Evolutionary conservation across 2,888 invertebrate genomes (phyloP).

Genomic region (Coremacera marginata): DNA sequence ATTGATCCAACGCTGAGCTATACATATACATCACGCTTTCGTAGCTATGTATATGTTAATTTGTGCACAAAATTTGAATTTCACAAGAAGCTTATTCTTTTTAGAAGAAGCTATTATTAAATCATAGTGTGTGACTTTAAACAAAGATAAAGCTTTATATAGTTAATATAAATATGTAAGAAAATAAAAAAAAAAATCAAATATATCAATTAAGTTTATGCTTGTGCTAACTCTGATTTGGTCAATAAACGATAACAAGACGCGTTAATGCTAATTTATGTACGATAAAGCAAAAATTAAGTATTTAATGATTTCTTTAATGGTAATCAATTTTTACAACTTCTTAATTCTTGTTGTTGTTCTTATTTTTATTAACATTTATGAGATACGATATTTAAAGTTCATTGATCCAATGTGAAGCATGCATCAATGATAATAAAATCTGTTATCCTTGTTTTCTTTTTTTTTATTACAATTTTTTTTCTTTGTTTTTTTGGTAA

Average conservation of each 20-base stretch:
- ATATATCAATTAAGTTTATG: slow-evolving; percentile 1
- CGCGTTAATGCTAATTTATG: slow-evolving; percentile 19
- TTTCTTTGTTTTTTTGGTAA: background rate
- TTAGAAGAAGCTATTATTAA: no score
- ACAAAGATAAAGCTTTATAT: no score
- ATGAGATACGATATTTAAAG: background rate
- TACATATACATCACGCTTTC: no score
- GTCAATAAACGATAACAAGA: slow-evolving; percentile 17
- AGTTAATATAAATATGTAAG: no score
- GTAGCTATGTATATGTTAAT: no score
- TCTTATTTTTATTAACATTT: background rate
- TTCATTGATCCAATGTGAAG: slow-evolving; percentile 15
- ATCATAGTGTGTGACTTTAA: no score
- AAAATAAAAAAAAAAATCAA: background rate
- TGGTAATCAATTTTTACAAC: background rate
- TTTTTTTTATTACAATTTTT: background rate
- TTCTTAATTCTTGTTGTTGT: background rate
- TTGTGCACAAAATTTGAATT: no score
- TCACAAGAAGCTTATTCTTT: no score
- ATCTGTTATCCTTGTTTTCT: background rate
- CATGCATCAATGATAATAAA: background rate
- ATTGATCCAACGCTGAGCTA: no score
- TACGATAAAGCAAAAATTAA: background rate
- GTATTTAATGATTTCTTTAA: background rate
- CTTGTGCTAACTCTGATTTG: background rate